Percentiles rank a stretch among this genome's conserved stretches.
phyloP scores from a whole-genome alignment of 2,888 invertebrate species.

The Aethes cnicana region DNA sequence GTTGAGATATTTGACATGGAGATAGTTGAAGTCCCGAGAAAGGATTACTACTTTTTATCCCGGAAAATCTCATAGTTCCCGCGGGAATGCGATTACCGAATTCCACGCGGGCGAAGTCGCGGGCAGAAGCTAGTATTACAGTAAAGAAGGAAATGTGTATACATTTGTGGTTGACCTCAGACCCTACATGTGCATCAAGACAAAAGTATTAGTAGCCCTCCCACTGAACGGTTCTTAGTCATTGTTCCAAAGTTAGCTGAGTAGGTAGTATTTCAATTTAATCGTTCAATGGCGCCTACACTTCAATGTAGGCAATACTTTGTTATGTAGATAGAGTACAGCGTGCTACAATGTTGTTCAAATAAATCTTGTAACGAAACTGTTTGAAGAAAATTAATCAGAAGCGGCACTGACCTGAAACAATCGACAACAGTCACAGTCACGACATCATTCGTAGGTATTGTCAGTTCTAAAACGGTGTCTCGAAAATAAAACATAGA shows the following conservation, averaged over 20 bases:
- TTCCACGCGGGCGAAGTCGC: too few relatives aligned
- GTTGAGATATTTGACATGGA: too few relatives aligned
- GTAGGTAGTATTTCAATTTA: constrained; percentile 62
- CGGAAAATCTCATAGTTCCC: too few relatives aligned
- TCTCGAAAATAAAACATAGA: too few relatives aligned
- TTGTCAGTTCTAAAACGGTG: too few relatives aligned
- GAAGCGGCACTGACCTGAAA: too few relatives aligned
- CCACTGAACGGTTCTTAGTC: constrained; percentile 62
- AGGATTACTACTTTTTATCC: too few relatives aligned
- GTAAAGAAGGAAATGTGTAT: not conserved
- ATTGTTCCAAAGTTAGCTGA: constrained; percentile 60
- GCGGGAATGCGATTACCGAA: too few relatives aligned
- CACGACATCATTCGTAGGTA: too few relatives aligned
- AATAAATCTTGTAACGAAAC: constrained; percentile 16
- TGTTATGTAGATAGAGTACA: constrained; percentile 44
- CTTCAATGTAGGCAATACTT: constrained; percentile 35
- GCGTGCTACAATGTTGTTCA: constrained; percentile 18
- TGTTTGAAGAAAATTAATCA: constrained; percentile 10
- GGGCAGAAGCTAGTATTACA: too few relatives aligned
- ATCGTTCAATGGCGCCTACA: constrained; percentile 68
- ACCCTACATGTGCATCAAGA: constrained; percentile 46
- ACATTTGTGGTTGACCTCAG: constrained; percentile 22
- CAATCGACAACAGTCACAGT: too few relatives aligned
- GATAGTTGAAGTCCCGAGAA: too few relatives aligned
- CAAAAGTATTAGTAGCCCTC: constrained; percentile 63